phyloP scores from a whole-genome alignment of 2,113 vertebrate species.

The Rhea americana region DNA sequence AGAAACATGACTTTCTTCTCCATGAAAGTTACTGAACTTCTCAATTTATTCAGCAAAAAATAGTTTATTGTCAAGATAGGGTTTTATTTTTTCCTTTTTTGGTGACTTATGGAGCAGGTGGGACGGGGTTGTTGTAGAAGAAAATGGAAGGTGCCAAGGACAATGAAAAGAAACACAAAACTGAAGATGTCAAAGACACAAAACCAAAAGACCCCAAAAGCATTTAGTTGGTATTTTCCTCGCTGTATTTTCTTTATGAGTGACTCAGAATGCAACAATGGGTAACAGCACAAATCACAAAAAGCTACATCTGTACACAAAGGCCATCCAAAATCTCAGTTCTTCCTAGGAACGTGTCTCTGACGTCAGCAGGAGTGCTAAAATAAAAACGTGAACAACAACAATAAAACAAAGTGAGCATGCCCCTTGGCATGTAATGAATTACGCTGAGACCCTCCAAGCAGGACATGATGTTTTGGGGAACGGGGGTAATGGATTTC shows the following conservation, averaged over 20 bases:
- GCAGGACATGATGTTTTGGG: too few relatives aligned
- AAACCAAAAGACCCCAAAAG: not conserved
- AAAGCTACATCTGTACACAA: fast-evolving
- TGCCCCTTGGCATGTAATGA: too few relatives aligned
- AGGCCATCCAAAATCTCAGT: not conserved
- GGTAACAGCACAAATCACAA: not conserved
- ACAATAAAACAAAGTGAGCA: not conserved
- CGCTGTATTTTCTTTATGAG: not conserved
- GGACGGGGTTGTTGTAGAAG: not conserved
- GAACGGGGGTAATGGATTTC: too few relatives aligned
- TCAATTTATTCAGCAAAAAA: not conserved
- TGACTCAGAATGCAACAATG: not conserved
- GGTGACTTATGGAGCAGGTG: not conserved
- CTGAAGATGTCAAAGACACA: not conserved
- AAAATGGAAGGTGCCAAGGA: not conserved
- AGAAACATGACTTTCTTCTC: not conserved
- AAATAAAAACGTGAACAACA: not conserved
- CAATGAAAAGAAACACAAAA: not conserved
- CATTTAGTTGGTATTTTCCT: not conserved
- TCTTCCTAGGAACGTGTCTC: not conserved
- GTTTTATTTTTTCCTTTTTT: not conserved
- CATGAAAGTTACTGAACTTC: not conserved
- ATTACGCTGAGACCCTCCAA: fast-evolving
- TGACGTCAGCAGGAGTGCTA: not conserved
- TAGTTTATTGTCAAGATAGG: not conserved